These are phyloP conservation scores for Xestia rhomboidea DNA, from an alignment of 2,888 invertebrate species.

Conservation along the genomic window DNA sequence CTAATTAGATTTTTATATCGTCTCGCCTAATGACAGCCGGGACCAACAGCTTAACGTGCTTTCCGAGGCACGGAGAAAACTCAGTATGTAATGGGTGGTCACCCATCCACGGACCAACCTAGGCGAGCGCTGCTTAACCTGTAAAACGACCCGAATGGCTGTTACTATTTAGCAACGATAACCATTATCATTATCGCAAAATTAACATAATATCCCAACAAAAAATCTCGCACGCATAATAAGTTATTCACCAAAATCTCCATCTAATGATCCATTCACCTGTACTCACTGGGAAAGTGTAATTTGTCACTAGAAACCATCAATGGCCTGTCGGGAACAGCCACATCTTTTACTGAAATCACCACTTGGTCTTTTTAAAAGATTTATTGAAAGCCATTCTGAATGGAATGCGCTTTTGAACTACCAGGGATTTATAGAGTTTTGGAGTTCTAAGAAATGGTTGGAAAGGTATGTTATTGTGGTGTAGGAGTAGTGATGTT, in stretches of 20 bases:
- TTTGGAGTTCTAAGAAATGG: slow-evolving; percentile 8
- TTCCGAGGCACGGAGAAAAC: too few species aligned
- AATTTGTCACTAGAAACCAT: slow-evolving; percentile 55
- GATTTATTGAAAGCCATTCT: slow-evolving; percentile 58
- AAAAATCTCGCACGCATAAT: slow-evolving; percentile 18
- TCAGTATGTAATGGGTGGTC: too few species aligned
- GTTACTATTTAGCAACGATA: too few species aligned
- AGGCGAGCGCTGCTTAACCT: too few species aligned
- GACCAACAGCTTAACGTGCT: too few species aligned
- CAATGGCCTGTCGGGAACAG: slow-evolving; percentile 55
- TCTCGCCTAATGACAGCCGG: too few species aligned
- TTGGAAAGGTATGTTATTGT: not conserved
- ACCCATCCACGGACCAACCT: too few species aligned
- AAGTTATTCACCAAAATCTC: slow-evolving; percentile 39
- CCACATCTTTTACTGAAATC: slow-evolving; percentile 53
- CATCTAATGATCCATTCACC: slow-evolving; percentile 53
- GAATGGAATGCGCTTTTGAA: slow-evolving; percentile 52
- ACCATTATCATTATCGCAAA: not conserved
- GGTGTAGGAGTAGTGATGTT: not conserved
- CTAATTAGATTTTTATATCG: too few species aligned
- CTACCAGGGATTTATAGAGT: slow-evolving; percentile 37
- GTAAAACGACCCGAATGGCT: too few species aligned
- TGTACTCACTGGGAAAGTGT: slow-evolving; percentile 28
- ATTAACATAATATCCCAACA: slow-evolving; percentile 2
- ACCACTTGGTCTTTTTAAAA: slow-evolving; percentile 45